phyloP scores from a whole-genome alignment of 2,888 invertebrate genomes.

The Ophion ellenae region DNA sequence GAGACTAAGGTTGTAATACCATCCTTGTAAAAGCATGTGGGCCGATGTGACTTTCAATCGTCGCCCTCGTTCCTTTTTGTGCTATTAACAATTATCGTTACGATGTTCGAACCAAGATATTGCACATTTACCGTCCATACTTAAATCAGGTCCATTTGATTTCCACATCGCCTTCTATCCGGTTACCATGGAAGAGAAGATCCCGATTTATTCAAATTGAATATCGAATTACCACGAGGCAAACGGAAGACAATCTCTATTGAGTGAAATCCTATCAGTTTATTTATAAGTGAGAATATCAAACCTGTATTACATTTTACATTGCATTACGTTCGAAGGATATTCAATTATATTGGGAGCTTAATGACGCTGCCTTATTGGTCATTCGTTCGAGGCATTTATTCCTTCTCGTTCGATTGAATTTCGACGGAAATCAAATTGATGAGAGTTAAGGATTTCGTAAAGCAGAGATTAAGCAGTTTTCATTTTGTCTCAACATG shows the following conservation, averaged over 20 bases:
- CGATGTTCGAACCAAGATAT: constrained; percentile 30
- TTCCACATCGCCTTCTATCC: background rate
- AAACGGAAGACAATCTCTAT: background rate
- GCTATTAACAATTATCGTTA: constrained; percentile 51
- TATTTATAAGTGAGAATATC: background rate
- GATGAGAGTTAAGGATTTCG: background rate
- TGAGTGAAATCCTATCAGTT: background rate
- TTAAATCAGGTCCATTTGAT: constrained; percentile 23
- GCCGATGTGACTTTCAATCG: constrained; percentile 18
- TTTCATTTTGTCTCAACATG: too few relatives aligned
- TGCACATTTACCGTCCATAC: constrained; percentile 20
- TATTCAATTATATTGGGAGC: background rate
- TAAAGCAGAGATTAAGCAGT: too few relatives aligned
- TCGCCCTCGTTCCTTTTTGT: constrained; percentile 18
- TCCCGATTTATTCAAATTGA: background rate
- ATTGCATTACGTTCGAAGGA: background rate
- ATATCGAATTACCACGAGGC: background rate
- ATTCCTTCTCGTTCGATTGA: background rate
- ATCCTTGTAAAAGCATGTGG: constrained; percentile 27
- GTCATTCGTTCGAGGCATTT: background rate
- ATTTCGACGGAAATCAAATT: background rate
- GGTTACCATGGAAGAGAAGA: background rate
- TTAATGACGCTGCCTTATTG: background rate
- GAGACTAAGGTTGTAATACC: constrained; percentile 50
- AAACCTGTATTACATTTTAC: background rate